phyloP scores from a whole-genome alignment of 2,888 invertebrate genomes.

The Nomada hirtipes region DNA sequence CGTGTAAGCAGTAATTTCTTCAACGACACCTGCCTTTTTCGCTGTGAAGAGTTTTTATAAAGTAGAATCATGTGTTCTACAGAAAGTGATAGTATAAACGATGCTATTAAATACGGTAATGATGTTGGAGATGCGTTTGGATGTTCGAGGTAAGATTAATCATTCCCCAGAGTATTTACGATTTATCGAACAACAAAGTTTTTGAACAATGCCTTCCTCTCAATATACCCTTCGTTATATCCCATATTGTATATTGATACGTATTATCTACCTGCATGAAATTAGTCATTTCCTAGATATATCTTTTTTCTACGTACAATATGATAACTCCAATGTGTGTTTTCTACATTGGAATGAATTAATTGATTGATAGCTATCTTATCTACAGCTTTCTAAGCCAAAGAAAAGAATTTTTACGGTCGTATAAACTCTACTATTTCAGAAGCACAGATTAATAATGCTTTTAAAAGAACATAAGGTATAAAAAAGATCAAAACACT shows the following conservation, averaged over 20 bases:
- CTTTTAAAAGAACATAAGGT: too few relatives aligned
- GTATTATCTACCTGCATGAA: conserved; percentile 9
- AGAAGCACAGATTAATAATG: neutral
- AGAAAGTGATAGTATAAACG: conserved; percentile 33
- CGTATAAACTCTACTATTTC: neutral
- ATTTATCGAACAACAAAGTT: conserved; percentile 1
- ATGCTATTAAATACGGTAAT: conserved; percentile 46
- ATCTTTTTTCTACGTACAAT: neutral
- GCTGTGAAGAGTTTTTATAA: neutral
- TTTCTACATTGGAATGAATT: neutral
- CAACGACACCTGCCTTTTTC: conserved; percentile 16
- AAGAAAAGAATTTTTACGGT: neutral
- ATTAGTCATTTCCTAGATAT: neutral
- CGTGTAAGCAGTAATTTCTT: conserved; percentile 21
- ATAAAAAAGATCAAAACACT: too few relatives aligned
- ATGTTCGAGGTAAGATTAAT: conserved; percentile 76
- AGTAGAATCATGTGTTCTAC: conserved; percentile 48
- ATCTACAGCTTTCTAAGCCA: neutral
- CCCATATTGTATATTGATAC: conserved; percentile 17
- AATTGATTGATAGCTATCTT: neutral
- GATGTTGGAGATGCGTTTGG: conserved; percentile 81
- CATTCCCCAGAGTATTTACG: neutral
- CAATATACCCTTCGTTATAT: conserved; percentile 2
- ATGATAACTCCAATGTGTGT: neutral
- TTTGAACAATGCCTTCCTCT: conserved; percentile 14